A percentile compares a stretch with the other conserved stretches of the same genome.
phyloP scores from a whole-genome alignment of 35 echinoderm and acorn worm genomes.

The Strongylocentrotus purpuratus region DNA sequence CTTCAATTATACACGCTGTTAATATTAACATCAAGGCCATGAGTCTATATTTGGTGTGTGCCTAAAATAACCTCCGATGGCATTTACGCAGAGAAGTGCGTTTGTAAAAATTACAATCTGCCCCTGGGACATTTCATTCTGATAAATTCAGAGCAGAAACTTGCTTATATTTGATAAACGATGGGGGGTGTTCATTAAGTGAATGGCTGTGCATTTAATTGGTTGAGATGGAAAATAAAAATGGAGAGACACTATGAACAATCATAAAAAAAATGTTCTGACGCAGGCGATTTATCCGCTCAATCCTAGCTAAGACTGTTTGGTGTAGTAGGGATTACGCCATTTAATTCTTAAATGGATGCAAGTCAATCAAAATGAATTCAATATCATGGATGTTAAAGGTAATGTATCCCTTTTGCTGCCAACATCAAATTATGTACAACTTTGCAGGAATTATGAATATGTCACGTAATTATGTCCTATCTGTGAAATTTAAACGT shows the following conservation, averaged over 20 bases:
- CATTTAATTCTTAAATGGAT: constrained; percentile 13
- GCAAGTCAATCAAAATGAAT: not conserved
- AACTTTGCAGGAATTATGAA: too few species aligned
- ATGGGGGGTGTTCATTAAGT: not conserved
- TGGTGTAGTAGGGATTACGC: not conserved
- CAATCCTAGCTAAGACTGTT: not conserved
- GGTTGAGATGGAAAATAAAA: not conserved
- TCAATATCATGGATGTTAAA: not conserved
- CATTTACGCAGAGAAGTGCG: not conserved
- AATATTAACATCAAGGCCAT: constrained; percentile 3
- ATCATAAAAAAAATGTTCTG: not conserved
- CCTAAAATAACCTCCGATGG: not conserved
- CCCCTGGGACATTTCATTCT: not conserved
- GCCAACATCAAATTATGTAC: too few species aligned
- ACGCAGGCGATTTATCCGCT: not conserved
- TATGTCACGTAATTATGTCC: too few species aligned
- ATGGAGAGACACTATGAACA: not conserved
- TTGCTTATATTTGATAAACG: constrained; percentile 2
- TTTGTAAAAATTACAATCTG: not conserved
- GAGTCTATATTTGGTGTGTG: not conserved
- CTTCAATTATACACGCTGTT: not conserved
- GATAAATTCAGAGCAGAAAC: not conserved
- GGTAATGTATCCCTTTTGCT: too few species aligned
- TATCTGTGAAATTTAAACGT: too few species aligned
- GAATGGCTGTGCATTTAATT: not conserved